These are phyloP conservation scores for Harmothoe impar DNA, from an alignment of 2,888 invertebrate species.

Conservation along the genomic window DNA sequence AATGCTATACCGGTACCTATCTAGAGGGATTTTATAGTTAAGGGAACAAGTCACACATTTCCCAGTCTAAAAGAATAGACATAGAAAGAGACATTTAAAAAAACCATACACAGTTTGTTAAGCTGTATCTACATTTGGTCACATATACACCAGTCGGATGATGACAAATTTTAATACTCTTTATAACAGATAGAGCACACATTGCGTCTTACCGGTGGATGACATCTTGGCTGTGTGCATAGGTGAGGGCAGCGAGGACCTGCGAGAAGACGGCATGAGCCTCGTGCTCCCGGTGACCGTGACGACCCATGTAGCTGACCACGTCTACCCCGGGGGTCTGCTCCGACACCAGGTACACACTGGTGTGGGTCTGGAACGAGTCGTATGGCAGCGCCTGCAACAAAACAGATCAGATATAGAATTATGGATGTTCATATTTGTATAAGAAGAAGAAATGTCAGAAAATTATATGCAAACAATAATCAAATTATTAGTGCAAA, in stretches of 20 bases:
- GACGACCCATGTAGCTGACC: neutral
- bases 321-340: neutral
- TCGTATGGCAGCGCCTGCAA: conserved; percentile 40
- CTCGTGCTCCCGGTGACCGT: neutral
- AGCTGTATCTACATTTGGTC: too few species aligned
- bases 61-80: too few species aligned
- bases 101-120: too few species aligned
- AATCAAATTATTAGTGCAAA: too few species aligned
- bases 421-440: neutral
- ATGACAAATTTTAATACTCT: too few species aligned
- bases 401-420: neutral
- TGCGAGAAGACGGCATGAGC: neutral
- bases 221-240: conserved; percentile 20
- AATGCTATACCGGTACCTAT: too few species aligned
- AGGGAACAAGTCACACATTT: too few species aligned
- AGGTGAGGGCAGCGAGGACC: conserved; percentile 1
- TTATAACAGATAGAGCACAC: too few species aligned
- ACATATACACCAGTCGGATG: too few species aligned
- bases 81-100: too few species aligned
- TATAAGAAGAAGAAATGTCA: neutral
- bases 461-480: too few species aligned
- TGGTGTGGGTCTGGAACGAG: conserved; percentile 4
- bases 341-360: conserved; percentile 35
- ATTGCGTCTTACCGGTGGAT: conserved; percentile 52
- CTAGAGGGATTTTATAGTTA: too few species aligned